A percentile compares a stretch with the other conserved stretches of the same genome.
Conservation (phyloP, 1,140 invertebrate species). For the Cotesia chilonis region DNA sequence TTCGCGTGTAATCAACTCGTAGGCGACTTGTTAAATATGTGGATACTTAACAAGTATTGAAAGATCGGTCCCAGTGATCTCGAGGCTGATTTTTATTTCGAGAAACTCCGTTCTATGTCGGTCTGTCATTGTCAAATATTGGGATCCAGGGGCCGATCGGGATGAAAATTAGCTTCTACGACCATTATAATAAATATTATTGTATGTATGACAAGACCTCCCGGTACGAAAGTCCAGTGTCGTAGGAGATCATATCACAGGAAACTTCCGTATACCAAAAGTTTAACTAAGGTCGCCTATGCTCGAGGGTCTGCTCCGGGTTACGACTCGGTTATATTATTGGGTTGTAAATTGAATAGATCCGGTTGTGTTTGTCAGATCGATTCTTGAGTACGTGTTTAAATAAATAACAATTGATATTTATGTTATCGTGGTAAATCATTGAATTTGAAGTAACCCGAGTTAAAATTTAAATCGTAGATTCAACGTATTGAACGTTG, state of each 20-base stretch:
- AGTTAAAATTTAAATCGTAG: too few species aligned
- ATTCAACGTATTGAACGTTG: too few species aligned
- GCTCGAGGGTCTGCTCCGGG: not conserved
- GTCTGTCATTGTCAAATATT: too few species aligned
- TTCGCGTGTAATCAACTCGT: conserved; percentile 35
- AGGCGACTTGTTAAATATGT: not conserved
- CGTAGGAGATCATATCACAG: too few species aligned
- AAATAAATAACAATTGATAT: too few species aligned
- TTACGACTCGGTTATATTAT: conserved; percentile 47
- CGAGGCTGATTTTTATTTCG: not conserved
- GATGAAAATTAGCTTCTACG: conserved; percentile 17
- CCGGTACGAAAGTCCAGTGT: conserved; percentile 37
- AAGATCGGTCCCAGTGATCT: not conserved
- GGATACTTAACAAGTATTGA: not conserved
- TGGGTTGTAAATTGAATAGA: conserved; percentile 46
- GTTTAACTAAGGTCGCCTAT: not conserved
- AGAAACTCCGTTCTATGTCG: too few species aligned
- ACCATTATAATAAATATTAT: conserved; percentile 25
- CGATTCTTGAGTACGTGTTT: too few species aligned
- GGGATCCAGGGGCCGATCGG: not conserved
- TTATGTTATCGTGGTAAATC: too few species aligned
- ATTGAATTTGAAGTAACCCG: too few species aligned
- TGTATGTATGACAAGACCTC: conserved; percentile 35
- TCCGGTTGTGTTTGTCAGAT: conserved; percentile 36
- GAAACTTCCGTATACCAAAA: conserved; percentile 26